Conservation (phyloP, 23 tunicate genomes). For the Clavelina lepadiformis region DNA sequence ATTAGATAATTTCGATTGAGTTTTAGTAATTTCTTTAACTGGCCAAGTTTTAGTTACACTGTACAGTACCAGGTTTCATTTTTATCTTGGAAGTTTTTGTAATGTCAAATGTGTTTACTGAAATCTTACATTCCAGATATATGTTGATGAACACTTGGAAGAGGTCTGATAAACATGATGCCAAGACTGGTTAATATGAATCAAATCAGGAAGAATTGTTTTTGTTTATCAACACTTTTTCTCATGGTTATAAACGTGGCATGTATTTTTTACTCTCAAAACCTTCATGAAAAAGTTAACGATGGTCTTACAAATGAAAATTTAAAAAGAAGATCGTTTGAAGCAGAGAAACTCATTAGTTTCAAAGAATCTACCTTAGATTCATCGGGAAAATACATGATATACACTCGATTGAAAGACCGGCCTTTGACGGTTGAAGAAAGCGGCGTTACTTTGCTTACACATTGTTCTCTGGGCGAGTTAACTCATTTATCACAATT, state of each 20-base stretch:
- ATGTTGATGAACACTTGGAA: slow-evolving; percentile 65
- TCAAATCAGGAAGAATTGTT: slow-evolving; percentile 16
- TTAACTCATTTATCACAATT: slow-evolving; percentile 6
- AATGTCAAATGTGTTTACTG: too few species aligned
- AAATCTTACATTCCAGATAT: slow-evolving; percentile 54
- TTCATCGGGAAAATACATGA: slow-evolving; percentile 9
- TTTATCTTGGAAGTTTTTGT: too few species aligned
- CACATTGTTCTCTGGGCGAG: slow-evolving; percentile 6
- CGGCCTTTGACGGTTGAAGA: neutral
- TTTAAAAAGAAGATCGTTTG: neutral
- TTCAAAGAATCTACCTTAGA: slow-evolving; percentile 8
- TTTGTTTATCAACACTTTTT: too few species aligned
- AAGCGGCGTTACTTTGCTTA: neutral
- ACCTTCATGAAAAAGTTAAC: too few species aligned
- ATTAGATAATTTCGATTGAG: too few species aligned
- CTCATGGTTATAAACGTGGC: too few species aligned
- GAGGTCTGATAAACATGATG: slow-evolving; percentile 2
- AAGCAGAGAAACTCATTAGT: neutral
- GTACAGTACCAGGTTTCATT: too few species aligned
- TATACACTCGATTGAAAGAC: neutral
- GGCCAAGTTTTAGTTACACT: too few species aligned
- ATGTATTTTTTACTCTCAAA: too few species aligned
- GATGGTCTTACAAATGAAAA: too few species aligned
- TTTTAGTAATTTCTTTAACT: too few species aligned
- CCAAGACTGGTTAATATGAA: slow-evolving; percentile 13